A percentile compares a stretch with the other conserved stretches of the same genome.
These are phyloP conservation scores for Eumeta japonica DNA, from an alignment of 1,140 invertebrate species.

Conservation along the genomic window DNA sequence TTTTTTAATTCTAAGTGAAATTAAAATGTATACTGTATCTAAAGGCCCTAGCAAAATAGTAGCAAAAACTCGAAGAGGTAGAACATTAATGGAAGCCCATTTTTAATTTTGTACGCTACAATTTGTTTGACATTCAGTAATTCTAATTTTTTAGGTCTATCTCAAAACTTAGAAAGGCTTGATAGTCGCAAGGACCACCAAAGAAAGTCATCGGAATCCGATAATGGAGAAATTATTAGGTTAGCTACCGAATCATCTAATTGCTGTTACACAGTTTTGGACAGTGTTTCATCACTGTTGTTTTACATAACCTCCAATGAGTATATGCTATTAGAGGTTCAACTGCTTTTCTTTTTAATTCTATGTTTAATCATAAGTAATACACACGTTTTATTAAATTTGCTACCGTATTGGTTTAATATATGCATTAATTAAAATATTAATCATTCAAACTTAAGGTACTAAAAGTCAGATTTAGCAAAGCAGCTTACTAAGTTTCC, in stretches of 20 bases:
- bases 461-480: no score
- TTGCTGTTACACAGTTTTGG: conserved; percentile 24
- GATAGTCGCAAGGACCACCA: conserved; percentile 66
- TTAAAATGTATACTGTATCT: conserved; percentile 77
- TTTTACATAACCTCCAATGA: conserved; percentile 54
- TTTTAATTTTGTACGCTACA: conserved; percentile 12
- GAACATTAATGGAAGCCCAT: conserved; percentile 20
- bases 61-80: conserved; percentile 80
- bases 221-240: conserved; percentile 60
- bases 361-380: no score
- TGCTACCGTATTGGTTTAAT: no score
- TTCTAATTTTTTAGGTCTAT: conserved; percentile 60
- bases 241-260: conserved; percentile 36
- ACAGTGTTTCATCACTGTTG: conserved; percentile 37
- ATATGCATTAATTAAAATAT: no score
- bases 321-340: background rate
- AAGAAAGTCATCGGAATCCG: conserved; percentile 61
- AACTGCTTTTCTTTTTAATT: background rate
- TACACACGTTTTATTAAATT: no score
- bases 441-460: no score
- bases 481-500: no score
- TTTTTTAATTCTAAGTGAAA: no score
- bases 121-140: conserved; percentile 8
- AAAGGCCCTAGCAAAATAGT: conserved; percentile 84
- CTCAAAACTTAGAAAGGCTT: conserved; percentile 67